phyloP scores from a whole-genome alignment of 2,888 invertebrate genomes.

The Cantharis rustica region DNA sequence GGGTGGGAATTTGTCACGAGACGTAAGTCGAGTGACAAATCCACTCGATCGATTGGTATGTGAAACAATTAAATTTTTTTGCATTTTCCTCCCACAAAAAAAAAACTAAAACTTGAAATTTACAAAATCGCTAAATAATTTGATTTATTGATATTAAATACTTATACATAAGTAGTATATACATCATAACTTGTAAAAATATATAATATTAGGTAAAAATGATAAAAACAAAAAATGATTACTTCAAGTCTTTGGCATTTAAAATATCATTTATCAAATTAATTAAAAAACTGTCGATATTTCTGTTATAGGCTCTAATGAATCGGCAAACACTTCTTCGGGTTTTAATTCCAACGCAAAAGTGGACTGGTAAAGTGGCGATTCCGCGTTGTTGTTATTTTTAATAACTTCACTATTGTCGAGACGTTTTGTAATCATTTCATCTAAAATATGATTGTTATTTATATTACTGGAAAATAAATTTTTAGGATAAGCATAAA shows the following conservation, averaged over 20 bases:
- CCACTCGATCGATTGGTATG: too few species aligned
- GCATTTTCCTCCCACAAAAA: too few species aligned
- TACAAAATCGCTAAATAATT: neutral
- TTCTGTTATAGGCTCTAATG: constrained; percentile 41
- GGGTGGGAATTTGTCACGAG: too few species aligned
- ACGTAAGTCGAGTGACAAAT: too few species aligned
- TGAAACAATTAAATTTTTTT: too few species aligned
- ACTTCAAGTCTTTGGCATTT: neutral
- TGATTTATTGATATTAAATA: neutral
- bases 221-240: neutral
- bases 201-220: neutral
- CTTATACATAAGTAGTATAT: neutral
- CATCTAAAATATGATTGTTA: neutral
- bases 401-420: neutral
- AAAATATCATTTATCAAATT: neutral
- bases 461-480: neutral
- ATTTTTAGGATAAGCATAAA: constrained; percentile 16
- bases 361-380: neutral
- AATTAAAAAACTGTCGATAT: constrained; percentile 32
- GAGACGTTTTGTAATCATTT: neutral
- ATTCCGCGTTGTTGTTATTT: neutral
- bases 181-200: neutral
- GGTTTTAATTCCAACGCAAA: constrained; percentile 9
- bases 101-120: neutral
- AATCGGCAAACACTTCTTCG: constrained; percentile 44